phyloP scores from a whole-genome alignment of 23 tunicate species.

The Ascidia mentula region DNA sequence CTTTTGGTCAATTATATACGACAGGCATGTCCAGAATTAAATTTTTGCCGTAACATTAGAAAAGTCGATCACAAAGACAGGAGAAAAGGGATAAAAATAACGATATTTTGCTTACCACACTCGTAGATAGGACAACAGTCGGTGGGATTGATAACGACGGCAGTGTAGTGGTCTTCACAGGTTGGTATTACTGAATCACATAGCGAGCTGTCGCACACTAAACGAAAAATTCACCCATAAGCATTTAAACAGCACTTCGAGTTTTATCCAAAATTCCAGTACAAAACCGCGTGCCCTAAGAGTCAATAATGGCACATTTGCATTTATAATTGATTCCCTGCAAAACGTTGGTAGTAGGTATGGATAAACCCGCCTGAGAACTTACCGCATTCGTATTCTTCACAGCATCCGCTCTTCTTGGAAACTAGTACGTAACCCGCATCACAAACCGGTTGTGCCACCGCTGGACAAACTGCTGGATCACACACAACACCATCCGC shows the following conservation, averaged over 20 bases:
- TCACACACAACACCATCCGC: conserved; percentile 52
- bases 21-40: too few relatives aligned
- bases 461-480: conserved; percentile 36
- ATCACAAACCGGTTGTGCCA: conserved; percentile 54
- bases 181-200: conserved; percentile 51
- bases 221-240: background rate
- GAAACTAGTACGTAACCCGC: conserved; percentile 55
- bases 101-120: conserved; percentile 91
- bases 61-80: too few relatives aligned
- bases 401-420: conserved; percentile 61
- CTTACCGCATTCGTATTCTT: conserved; percentile 83
- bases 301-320: too few relatives aligned
- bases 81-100: too few relatives aligned
- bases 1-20: too few relatives aligned
- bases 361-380: too few relatives aligned
- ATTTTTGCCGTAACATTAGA: too few relatives aligned
- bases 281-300: too few relatives aligned
- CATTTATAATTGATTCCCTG: too few relatives aligned
- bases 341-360: too few relatives aligned
- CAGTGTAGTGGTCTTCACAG: conserved; percentile 63
- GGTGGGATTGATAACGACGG: conserved; percentile 65
- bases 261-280: too few relatives aligned
- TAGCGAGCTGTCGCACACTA: conserved; percentile 74
- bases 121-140: conserved; percentile 88
- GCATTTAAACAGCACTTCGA: too few relatives aligned